Evolutionary conservation across 2,113 vertebrate genomes (phyloP).

Genomic region (Myrmecobius fasciatus): DNA sequence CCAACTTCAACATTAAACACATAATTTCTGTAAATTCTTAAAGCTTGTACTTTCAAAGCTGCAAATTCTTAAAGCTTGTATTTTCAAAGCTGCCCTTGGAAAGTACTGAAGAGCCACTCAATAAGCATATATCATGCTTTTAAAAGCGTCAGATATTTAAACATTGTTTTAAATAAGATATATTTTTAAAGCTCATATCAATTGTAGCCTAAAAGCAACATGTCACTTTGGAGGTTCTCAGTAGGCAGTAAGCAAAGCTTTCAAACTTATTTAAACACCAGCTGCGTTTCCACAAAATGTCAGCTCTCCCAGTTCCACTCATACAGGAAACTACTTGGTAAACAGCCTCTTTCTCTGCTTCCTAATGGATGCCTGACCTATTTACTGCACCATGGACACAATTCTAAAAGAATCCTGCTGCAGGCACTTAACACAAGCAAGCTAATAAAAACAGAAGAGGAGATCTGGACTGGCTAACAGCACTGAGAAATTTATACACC

Average conservation of each 20-base stretch:
- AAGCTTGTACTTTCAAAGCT: conserved; percentile 48
- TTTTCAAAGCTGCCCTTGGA: conserved; percentile 50
- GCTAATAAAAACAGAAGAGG: conserved; percentile 74
- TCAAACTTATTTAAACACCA: conserved; percentile 82
- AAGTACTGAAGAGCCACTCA: conserved; percentile 38
- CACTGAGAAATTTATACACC: conserved; percentile 56
- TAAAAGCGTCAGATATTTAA: conserved; percentile 54
- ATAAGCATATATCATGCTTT: conserved; percentile 9
- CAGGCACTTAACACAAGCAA: conserved; percentile 77
- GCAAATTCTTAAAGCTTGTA: conserved; percentile 28
- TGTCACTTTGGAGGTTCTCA: conserved; percentile 71
- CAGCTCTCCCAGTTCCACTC: conserved; percentile 78
- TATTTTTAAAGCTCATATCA: conserved; percentile 61
- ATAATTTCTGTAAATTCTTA: background rate
- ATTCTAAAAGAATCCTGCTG: conserved; percentile 78
- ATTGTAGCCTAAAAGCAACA: conserved; percentile 71
- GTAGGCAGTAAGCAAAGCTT: conserved; percentile 77
- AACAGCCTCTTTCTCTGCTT: conserved; percentile 79
- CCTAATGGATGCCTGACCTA: conserved; percentile 83
- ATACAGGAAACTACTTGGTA: conserved; percentile 81
- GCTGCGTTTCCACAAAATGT: conserved; percentile 80
- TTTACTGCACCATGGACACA: conserved; percentile 78
- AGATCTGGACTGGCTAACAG: conserved; percentile 56
- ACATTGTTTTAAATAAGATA: conserved; percentile 37
- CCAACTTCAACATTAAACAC: conserved; percentile 16